Evolutionary conservation across 2,797 vertebrate genomes (phyloP), one percentile per base, ranked within the genome.

Genomic region (Pangasius krempfi): DNA sequence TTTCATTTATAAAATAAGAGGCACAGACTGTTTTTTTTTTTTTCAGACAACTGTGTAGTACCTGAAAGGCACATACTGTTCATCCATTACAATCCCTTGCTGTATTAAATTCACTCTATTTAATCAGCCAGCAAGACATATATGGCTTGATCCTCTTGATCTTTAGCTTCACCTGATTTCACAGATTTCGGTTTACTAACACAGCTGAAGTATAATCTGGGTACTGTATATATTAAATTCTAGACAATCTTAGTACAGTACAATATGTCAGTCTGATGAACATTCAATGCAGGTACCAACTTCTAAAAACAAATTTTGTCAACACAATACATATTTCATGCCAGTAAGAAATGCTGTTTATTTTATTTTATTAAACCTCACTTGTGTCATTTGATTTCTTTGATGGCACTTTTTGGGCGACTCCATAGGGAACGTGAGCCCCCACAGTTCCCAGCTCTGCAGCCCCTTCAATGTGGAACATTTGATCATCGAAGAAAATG

Each of bases 401-500:
- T 4, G 84, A 52, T 86, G 88, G 58, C 58, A 56, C n/a, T 58
- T 58, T 94, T 85, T 99, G 97, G 4, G 96, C 95, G 9, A 98
- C 86, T 0, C 97, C 97, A 0, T 97, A 97, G 62, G 97, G 98
- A 16, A 99, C 98, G 0, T 99, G 98, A 22, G 98, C 98, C 0
- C 98, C 98, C 1, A 99, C 95, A 0, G 98, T 97, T 89, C 98
- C 98, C 94, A 97, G 90, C 92, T 98, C 97, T 54, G 97, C 96
- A 25, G 98, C 98, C 0, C 98, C 98, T 40, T 98, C 96, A 91
- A 98, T 97, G 0, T 99, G 98, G 93, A 98, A 98, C 97, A 98
- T 98, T 95, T 99, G 98, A 93, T 99, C 98, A 0, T 99, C 98
- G 0, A 99, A 99, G 95, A 98, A 99, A 93, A 99, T 98, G 88